phyloP scores from a whole-genome alignment of 2,113 vertebrate genomes.

The Columbina picui region DNA sequence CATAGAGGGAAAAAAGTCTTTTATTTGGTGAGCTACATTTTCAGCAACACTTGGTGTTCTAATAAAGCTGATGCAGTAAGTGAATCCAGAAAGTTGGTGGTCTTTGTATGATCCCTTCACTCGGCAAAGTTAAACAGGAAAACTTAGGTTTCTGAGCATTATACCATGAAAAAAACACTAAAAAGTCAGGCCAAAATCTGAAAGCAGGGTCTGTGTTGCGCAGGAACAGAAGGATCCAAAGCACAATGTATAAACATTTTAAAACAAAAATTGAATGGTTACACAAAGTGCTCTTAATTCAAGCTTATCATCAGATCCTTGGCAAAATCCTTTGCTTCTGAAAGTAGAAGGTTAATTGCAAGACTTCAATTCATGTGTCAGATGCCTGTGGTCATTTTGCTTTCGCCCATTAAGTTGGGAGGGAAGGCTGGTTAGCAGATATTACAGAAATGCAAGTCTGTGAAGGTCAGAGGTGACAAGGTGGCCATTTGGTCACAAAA shows the following conservation, averaged over 20 bases:
- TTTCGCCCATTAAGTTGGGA: not conserved
- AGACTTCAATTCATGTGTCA: not conserved
- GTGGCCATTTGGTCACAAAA: not conserved
- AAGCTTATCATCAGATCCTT: not conserved
- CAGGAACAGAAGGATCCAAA: not conserved
- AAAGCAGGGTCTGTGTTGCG: not conserved
- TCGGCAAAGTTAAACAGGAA: not conserved
- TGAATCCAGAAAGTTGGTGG: not conserved
- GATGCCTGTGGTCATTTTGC: not conserved
- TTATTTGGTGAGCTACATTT: conserved; percentile 3
- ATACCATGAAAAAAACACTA: not conserved
- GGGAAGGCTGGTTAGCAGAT: not conserved
- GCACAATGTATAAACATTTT: not conserved
- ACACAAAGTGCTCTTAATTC: not conserved
- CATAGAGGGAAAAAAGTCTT: not conserved
- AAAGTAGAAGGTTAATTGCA: not conserved
- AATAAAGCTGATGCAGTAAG: conserved; percentile 8
- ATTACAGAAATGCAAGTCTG: not conserved
- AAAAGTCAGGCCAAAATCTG: not conserved
- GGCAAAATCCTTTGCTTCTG: not conserved
- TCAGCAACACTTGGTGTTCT: not conserved
- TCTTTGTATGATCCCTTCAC: not conserved
- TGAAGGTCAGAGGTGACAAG: not conserved
- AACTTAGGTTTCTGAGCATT: not conserved
- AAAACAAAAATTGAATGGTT: not conserved